Conservation (phyloP, 2,797 vertebrate species). For the Pteropus rufus region DNA sequence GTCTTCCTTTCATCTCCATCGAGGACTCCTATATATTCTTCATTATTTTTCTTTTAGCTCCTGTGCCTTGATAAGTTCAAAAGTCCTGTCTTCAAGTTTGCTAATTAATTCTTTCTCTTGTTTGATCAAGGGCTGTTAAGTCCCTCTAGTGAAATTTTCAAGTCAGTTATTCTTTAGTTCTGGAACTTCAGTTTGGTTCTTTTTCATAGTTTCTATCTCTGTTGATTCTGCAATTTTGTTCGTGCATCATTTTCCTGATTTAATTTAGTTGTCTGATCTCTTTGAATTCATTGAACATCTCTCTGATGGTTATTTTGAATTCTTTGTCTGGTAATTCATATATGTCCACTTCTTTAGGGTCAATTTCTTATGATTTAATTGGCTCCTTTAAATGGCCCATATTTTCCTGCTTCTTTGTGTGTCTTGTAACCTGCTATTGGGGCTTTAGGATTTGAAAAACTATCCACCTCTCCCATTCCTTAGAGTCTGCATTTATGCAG, state of each 20-base stretch:
- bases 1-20: not conserved
- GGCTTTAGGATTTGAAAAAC: not conserved
- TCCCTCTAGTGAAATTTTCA: not conserved
- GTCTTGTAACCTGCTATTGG: not conserved
- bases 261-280: not conserved
- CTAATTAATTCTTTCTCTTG: not conserved
- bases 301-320: not conserved
- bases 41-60: not conserved
- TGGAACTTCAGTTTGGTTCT: not conserved
- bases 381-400: not conserved
- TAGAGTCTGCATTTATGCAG: too few species aligned
- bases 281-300: not conserved
- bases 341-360: not conserved
- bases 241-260: not conserved
- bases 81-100: not conserved
- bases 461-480: not conserved
- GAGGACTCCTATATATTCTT: not conserved
- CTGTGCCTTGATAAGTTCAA: not conserved
- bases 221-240: not conserved
- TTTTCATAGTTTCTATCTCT: not conserved
- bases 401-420: not conserved
- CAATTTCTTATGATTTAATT: not conserved
- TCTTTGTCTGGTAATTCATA: not conserved
- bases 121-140: not conserved
- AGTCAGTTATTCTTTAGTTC: not conserved